Evolutionary conservation across 2,888 invertebrate species (phyloP), one percentile per base, ranked within the genome.

Genomic region (Calameuta idolon): DNA sequence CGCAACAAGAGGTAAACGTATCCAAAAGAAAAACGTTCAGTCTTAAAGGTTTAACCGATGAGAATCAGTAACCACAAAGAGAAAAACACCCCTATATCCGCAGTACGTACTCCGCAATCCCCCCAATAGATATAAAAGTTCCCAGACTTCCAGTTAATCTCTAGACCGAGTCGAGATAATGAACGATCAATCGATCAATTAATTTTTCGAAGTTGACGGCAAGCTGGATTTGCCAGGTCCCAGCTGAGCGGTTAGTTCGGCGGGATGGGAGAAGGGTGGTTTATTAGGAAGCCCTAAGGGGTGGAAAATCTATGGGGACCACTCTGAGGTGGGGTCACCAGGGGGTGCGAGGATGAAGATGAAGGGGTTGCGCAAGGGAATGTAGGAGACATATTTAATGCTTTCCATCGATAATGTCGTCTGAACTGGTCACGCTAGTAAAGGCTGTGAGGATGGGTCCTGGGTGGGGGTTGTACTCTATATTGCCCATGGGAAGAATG

Each of bases 341-440:
- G 37, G 37, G 12, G 4, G 12, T 3, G 37, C 1, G 40, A 1
- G 15, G 23, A 55, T 23, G 55, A 55, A 55, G 55, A 55, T 55
- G 55, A 55, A 55, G 55, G 55, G 55, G 55, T 55, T 55, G 55
- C 55, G 5, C 55, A 34, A 79, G 71, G 75, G 75, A 75, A 79
- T 34, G 73, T 71, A 37, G 69, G 73, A 34, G 55, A 34, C 81
- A 80, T 81, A 81, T 81, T 84, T 81, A 83, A 84, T 85, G 82
- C 77, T 76, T 73, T 80, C 82, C 82, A 85, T 85, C 81, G 82
- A 83, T 84, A 85, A 85, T 81, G 82, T 82, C 84, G 81, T 81
- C 78, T 35, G 74, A 74, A 35, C 37, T 37, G 74, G 12, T 35
- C 55, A 55, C 23, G 55, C 55, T 55, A 55, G 23, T 23, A 23